These are phyloP conservation scores for Crocodylus rhombifer DNA, from an alignment of 2,797 vertebrate genomes.

Conservation along the genomic window DNA sequence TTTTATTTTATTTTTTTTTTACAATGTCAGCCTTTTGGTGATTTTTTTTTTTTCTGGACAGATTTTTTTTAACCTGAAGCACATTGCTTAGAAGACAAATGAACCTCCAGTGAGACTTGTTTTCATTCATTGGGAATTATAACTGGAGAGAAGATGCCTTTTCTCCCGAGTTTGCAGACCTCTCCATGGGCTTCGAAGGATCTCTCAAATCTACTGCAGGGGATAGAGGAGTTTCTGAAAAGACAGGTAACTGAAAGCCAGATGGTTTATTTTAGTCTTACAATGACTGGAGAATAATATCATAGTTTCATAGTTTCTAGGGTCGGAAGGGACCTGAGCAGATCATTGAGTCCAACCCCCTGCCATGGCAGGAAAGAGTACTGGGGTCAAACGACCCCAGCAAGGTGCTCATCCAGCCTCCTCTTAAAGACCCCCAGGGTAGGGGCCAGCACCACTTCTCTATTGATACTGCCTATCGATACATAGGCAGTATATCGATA, in stretches of 20 bases:
- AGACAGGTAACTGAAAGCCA: neutral
- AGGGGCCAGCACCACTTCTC: too few relatives aligned
- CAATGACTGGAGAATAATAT: neutral
- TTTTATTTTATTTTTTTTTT: neutral
- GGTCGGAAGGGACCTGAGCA: too few relatives aligned
- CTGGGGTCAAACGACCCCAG: too few relatives aligned
- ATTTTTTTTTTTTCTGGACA: neutral
- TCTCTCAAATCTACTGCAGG: neutral
- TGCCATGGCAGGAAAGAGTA: too few relatives aligned
- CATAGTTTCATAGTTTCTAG: too few relatives aligned
- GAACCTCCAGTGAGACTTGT: neutral
- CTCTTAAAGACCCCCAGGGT: too few relatives aligned
- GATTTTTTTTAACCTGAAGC: neutral
- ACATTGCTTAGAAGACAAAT: neutral
- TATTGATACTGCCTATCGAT: too few relatives aligned
- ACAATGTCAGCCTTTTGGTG: neutral
- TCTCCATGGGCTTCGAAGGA: neutral
- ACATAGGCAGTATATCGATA: too few relatives aligned
- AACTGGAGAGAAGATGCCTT: neutral
- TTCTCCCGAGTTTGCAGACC: neutral
- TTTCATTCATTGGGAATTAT: neutral
- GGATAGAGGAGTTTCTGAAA: neutral
- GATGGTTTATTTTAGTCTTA: neutral
- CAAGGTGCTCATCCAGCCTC: too few relatives aligned
- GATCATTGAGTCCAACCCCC: too few relatives aligned